Percentiles rank a stretch among this genome's conserved stretches.
Evolutionary conservation across 1,140 invertebrate genomes (phyloP).

Genomic region (Drosophila hydei): DNA sequence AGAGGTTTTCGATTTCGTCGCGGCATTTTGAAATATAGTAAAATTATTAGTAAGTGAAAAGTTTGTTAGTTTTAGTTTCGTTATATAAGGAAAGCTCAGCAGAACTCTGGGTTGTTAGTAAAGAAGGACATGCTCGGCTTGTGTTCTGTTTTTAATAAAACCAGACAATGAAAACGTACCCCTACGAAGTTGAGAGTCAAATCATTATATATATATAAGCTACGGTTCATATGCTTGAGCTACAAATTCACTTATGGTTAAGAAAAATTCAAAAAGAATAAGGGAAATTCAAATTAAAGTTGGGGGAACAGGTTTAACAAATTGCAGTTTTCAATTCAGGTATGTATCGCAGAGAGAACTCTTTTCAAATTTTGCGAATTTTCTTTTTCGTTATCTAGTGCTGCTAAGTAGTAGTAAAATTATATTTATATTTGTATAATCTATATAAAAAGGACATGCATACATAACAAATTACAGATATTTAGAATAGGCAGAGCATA

Average conservation of each 20-base stretch:
- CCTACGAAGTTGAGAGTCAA: conserved; percentile 50
- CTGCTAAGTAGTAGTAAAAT: conserved; percentile 43
- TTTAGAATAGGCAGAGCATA: conserved; percentile 31
- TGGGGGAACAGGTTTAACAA: conserved; percentile 33
- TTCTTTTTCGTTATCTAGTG: conserved; percentile 40
- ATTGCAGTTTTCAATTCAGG: conserved; percentile 34
- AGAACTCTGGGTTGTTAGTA: conserved; percentile 12
- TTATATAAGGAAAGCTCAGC: conserved; percentile 8
- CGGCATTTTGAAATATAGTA: conserved; percentile 67
- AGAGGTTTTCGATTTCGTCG: conserved; percentile 33
- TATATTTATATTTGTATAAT: conserved; percentile 33
- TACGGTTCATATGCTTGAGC: conserved; percentile 20
- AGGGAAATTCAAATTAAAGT: conserved; percentile 4
- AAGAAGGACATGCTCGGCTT: conserved; percentile 39
- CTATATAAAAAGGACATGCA: conserved; percentile 61
- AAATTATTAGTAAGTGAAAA: conserved; percentile 50
- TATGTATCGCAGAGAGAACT: conserved; percentile 56
- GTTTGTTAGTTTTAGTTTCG: conserved; percentile 17
- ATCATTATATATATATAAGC: conserved; percentile 26
- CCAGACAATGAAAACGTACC: conserved; percentile 78
- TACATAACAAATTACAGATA: conserved; percentile 66
- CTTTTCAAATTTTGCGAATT: conserved; percentile 71
- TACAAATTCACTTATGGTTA: conserved; percentile 27
- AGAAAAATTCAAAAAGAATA: conserved; percentile 13
- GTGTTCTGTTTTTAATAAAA: conserved; percentile 74